A percentile compares a stretch with the other conserved stretches of the same genome.
Conservation (phyloP, 2,113 vertebrate genomes). For the Chrysochloris asiatica region DNA sequence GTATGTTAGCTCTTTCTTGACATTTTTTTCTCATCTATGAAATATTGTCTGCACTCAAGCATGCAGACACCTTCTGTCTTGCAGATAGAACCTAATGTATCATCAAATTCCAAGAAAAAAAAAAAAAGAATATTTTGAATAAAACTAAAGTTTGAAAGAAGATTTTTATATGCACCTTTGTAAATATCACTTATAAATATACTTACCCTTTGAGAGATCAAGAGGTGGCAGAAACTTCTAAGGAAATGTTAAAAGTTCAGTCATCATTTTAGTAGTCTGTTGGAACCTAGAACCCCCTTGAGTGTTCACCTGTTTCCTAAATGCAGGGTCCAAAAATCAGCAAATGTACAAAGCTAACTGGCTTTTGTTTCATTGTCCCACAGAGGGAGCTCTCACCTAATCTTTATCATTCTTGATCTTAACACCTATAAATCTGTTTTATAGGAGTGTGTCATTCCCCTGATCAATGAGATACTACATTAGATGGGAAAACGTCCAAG, state of each 20-base stretch:
- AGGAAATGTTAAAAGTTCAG: slow-evolving; percentile 30
- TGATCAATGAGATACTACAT: background rate
- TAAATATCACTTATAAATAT: slow-evolving; percentile 1
- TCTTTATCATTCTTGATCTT: slow-evolving; percentile 38
- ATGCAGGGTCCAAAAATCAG: slow-evolving; percentile 28
- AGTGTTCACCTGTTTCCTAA: background rate
- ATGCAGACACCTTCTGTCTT: slow-evolving; percentile 20
- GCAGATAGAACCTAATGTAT: background rate
- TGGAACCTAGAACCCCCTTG: background rate
- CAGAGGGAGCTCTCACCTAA: background rate
- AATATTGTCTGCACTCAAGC: slow-evolving; percentile 23
- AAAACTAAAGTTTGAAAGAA: background rate
- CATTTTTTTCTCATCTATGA: slow-evolving; percentile 21
- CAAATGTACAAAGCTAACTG: slow-evolving; percentile 1
- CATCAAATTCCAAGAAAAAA: background rate
- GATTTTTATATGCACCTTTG: background rate
- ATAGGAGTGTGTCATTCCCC: background rate
- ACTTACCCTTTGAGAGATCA: background rate
- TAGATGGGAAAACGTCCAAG: background rate
- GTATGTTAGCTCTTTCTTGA: background rate
- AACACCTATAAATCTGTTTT: background rate
- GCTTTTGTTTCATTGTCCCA: slow-evolving; percentile 18
- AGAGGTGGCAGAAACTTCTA: background rate
- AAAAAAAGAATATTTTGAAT: slow-evolving; percentile 35
- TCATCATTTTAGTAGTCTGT: background rate